These are phyloP conservation scores for Squalus acanthias DNA, from an alignment of 2,797 vertebrate species.

Conservation along the genomic window DNA sequence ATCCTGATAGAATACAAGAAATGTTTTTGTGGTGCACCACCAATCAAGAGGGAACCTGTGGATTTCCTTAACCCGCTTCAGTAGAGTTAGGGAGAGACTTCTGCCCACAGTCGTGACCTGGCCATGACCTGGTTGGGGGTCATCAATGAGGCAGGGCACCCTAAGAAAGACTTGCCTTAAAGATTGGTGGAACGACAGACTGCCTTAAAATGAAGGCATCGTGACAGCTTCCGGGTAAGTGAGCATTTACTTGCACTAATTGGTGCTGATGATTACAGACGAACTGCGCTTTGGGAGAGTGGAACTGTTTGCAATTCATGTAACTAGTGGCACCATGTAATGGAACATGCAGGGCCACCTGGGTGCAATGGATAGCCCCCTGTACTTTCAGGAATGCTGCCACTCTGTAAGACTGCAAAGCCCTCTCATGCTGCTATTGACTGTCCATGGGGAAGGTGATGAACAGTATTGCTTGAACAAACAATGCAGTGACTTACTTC, in stretches of 20 bases:
- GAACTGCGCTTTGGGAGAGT: not conserved
- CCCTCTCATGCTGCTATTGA: not conserved
- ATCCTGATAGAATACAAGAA: too few species aligned
- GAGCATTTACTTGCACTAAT: not conserved
- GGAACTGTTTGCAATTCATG: not conserved
- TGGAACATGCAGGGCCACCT: not conserved
- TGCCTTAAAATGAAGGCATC: not conserved
- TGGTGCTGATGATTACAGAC: not conserved
- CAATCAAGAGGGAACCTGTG: too few species aligned
- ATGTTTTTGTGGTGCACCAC: too few species aligned
- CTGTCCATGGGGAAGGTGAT: constrained; percentile 11
- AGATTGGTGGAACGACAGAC: not conserved
- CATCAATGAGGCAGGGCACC: not conserved
- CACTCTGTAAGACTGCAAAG: not conserved
- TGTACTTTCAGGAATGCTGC: not conserved
- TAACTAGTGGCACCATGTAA: not conserved
- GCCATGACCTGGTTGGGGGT: too few species aligned
- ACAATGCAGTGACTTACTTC: not conserved
- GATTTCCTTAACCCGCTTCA: too few species aligned
- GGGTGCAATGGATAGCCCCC: not conserved
- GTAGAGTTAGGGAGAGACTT: too few species aligned
- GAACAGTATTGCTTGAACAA: not conserved
- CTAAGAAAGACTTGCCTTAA: not conserved
- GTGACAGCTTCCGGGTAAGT: not conserved
- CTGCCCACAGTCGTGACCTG: too few species aligned